Conservation (phyloP, 2,888 invertebrate genomes). For the Nemotelus pantherinus region DNA sequence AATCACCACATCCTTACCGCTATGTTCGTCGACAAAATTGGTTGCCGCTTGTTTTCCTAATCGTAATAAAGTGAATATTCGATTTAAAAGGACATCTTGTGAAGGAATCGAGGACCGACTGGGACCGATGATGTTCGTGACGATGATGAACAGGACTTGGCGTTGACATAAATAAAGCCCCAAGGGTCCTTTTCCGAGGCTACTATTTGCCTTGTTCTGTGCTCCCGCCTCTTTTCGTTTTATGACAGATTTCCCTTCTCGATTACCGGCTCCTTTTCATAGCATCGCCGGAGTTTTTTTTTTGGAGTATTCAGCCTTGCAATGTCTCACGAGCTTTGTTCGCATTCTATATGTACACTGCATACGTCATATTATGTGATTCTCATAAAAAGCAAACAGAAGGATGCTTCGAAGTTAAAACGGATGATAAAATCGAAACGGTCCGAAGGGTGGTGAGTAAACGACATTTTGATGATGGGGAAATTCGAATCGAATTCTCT, state of each 20-base stretch:
- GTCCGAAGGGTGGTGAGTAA: slow-evolving; percentile 52
- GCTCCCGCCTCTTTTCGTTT: slow-evolving; percentile 52
- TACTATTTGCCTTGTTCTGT: slow-evolving; percentile 45
- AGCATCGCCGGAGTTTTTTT: slow-evolving; percentile 34
- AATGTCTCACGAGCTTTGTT: slow-evolving; percentile 42
- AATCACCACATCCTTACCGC: slow-evolving; percentile 40
- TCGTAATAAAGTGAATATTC: slow-evolving; percentile 51
- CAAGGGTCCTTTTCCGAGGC: slow-evolving; percentile 61
- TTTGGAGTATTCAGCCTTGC: background rate
- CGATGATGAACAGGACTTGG: slow-evolving; percentile 41
- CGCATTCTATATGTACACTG: background rate
- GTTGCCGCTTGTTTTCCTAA: slow-evolving; percentile 45
- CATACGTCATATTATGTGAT: background rate
- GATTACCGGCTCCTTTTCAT: slow-evolving; percentile 55
- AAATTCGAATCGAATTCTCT: slow-evolving; percentile 60
- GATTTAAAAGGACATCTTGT: slow-evolving; percentile 49
- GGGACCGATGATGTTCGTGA: slow-evolving; percentile 17
- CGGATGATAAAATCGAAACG: slow-evolving; percentile 24
- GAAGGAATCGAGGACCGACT: slow-evolving; percentile 44
- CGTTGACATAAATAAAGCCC: slow-evolving; percentile 65
- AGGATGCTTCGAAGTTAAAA: slow-evolving; percentile 30
- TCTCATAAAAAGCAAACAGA: slow-evolving; percentile 34
- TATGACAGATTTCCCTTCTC: slow-evolving; percentile 64
- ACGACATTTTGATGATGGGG: slow-evolving; percentile 63
- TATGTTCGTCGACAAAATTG: slow-evolving; percentile 26